A percentile compares a stretch with the other conserved stretches of the same genome.
Evolutionary conservation across 2,113 vertebrate species (phyloP).

Genomic region (Eurystomus gularis): DNA sequence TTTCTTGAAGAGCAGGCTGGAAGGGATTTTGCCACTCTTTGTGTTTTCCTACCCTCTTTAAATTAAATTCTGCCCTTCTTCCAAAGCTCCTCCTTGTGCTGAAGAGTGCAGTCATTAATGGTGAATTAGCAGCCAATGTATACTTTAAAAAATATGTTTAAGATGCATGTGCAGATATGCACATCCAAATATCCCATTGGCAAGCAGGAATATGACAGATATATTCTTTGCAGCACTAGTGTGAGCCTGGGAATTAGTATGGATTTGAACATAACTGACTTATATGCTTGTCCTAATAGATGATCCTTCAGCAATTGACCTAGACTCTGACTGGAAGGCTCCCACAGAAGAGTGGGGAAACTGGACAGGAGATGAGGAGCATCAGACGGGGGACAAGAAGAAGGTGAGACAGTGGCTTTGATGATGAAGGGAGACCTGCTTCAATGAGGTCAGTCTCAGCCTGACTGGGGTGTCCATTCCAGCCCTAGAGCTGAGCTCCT

Average conservation of each 20-base stretch:
- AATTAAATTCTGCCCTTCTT: neutral
- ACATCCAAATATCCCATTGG: neutral
- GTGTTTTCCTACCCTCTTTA: neutral
- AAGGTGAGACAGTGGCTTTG: neutral
- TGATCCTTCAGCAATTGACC: conserved; percentile 35
- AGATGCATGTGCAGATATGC: neutral
- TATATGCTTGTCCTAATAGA: neutral
- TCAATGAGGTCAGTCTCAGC: neutral
- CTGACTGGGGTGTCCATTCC: neutral
- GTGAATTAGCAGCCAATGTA: neutral
- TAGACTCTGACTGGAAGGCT: conserved; percentile 68
- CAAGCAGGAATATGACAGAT: neutral
- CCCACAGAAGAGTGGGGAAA: conserved; percentile 68
- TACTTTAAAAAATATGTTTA: neutral
- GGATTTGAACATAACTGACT: neutral
- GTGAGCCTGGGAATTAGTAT: neutral
- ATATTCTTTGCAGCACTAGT: neutral
- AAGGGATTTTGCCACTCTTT: neutral
- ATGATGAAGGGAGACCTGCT: neutral
- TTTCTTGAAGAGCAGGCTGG: neutral
- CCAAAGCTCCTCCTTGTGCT: neutral
- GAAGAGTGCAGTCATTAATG: neutral
- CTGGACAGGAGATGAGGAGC: conserved; percentile 59
- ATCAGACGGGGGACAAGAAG: neutral
- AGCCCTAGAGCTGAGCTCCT: neutral